These are phyloP conservation scores for Caenorhabditis afra DNA, from an alignment of 2,888 invertebrate genomes.

Conservation along the genomic window DNA sequence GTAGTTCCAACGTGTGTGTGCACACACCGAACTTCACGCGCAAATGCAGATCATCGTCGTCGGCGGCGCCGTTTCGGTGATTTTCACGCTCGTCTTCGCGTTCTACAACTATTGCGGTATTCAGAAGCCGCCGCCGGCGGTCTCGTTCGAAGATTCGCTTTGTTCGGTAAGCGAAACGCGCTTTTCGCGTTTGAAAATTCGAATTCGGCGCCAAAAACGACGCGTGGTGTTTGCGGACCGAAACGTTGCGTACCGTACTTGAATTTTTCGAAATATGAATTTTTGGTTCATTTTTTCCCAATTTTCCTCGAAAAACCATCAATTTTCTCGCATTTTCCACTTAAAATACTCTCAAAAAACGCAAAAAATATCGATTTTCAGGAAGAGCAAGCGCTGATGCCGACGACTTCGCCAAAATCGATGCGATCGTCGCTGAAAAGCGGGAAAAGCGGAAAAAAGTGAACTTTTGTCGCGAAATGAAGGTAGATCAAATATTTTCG, in stretches of 20 bases:
- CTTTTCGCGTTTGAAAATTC: background rate
- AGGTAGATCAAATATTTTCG: constrained; percentile 7
- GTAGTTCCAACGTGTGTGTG: background rate
- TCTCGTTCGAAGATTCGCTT: constrained; percentile 47
- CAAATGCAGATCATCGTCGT: constrained; percentile 31
- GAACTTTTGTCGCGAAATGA: background rate
- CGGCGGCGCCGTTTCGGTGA: constrained; percentile 40
- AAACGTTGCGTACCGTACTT: background rate
- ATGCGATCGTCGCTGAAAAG: constrained; percentile 2
- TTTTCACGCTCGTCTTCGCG: constrained; percentile 24
- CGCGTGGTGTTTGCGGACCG: constrained; percentile 9
- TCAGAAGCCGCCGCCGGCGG: constrained; percentile 36
- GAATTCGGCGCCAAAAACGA: background rate
- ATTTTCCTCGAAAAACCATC: background rate
- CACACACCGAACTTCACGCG: background rate
- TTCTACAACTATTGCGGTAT: constrained; percentile 48
- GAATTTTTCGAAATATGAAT: too few species aligned
- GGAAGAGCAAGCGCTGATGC: constrained; percentile 47
- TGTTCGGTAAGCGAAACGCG: constrained; percentile 18
- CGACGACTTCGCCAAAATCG: constrained; percentile 22
- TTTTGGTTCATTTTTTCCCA: background rate
- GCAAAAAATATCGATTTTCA: constrained; percentile 13
- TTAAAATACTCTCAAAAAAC: background rate
- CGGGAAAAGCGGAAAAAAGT: background rate
- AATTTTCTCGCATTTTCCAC: background rate